phyloP scores from a whole-genome alignment of 2,888 invertebrate genomes.

The Leptinotarsa tumamoca region DNA sequence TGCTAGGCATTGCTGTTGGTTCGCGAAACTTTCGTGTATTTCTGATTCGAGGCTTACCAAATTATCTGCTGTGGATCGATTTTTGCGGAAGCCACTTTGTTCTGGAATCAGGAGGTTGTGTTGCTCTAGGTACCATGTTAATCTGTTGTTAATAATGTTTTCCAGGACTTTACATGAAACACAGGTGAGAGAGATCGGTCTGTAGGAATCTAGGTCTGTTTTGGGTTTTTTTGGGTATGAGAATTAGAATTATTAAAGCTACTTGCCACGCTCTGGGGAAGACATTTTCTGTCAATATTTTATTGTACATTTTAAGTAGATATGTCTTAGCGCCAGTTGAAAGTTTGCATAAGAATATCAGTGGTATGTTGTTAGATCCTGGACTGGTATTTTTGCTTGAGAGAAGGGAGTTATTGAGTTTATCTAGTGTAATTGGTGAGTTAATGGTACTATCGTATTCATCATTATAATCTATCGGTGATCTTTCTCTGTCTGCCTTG shows the following conservation, averaged over 20 bases:
- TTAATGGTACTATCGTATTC: slow-evolving; percentile 12
- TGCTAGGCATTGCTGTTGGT: slow-evolving; percentile 13
- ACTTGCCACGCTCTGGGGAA: slow-evolving; percentile 20
- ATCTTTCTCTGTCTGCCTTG: slow-evolving; percentile 7
- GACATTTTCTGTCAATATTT: slow-evolving; percentile 8
- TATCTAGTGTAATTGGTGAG: slow-evolving; percentile 7
- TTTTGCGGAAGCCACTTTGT: slow-evolving; percentile 20
- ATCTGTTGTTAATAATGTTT: slow-evolving; percentile 21
- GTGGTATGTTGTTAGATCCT: slow-evolving; percentile 11
- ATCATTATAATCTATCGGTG: slow-evolving; percentile 14
- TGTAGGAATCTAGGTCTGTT: slow-evolving; percentile 13
- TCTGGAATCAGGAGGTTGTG: background rate
- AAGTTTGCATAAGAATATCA: slow-evolving; percentile 3
- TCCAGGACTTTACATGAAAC: slow-evolving; percentile 29
- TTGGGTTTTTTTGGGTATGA: slow-evolving; percentile 23
- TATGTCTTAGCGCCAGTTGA: slow-evolving; percentile 4
- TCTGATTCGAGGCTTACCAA: background rate
- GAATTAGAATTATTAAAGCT: slow-evolving; percentile 23
- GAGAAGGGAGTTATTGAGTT: slow-evolving; percentile 14
- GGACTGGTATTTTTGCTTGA: slow-evolving; percentile 18
- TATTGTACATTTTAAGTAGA: slow-evolving; percentile 13
- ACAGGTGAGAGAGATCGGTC: slow-evolving; percentile 25
- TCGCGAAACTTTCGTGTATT: slow-evolving; percentile 4
- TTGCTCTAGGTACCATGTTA: slow-evolving; percentile 20
- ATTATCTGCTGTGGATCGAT: slow-evolving; percentile 11